Evolutionary conservation across 2,797 vertebrate species (phyloP).

Genomic region (Sebastes nivosus): DNA sequence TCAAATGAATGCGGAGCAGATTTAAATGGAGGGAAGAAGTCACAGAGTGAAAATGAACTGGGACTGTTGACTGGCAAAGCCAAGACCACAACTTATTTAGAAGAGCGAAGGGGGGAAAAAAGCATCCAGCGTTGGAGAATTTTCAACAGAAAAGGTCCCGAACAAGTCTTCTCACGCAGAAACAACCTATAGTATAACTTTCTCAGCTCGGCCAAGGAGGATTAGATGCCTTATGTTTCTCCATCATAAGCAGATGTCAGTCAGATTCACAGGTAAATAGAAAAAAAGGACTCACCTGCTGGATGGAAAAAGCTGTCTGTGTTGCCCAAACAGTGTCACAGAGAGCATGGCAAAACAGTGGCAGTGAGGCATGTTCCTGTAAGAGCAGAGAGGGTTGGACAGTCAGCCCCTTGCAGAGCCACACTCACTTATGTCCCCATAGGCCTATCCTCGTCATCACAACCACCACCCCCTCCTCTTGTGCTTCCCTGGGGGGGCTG

Average conservation of each 20-base stretch:
- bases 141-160: constrained; percentile 30
- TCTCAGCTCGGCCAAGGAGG: neutral
- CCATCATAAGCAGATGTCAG: neutral
- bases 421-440: constrained; percentile 73
- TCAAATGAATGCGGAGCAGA: constrained; percentile 58
- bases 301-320: constrained; percentile 29
- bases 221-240: constrained; percentile 15
- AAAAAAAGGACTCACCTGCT: constrained; percentile 71
- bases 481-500: constrained; percentile 74
- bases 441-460: constrained; percentile 83
- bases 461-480: constrained; percentile 67
- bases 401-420: constrained; percentile 39
- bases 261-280: neutral
- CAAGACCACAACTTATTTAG: constrained; percentile 37
- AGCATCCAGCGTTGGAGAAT: neutral
- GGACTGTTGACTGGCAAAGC: constrained; percentile 34
- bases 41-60: constrained; percentile 59
- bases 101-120: constrained; percentile 4
- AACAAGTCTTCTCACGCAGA: constrained; percentile 45
- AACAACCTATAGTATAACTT: constrained; percentile 11
- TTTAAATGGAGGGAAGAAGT: constrained; percentile 65
- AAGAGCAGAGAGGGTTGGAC: constrained; percentile 32
- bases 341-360: constrained; percentile 63
- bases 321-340: constrained; percentile 58
- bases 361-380: constrained; percentile 39